phyloP scores from a whole-genome alignment of 2,797 vertebrate genomes.

The Cyclura pinguis region DNA sequence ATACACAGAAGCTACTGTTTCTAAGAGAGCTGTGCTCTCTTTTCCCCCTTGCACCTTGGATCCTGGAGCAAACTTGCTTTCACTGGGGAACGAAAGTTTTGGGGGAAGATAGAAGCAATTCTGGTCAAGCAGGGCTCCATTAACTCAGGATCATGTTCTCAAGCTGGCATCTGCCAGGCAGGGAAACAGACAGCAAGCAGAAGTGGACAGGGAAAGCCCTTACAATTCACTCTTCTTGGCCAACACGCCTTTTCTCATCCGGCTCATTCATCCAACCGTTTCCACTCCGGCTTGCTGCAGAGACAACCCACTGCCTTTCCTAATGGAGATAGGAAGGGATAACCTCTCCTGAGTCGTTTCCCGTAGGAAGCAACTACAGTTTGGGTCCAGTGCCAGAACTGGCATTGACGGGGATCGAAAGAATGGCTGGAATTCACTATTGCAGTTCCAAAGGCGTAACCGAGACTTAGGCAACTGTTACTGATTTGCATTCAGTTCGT shows the following conservation, averaged over 20 bases:
- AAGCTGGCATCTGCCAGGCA: conserved; percentile 80
- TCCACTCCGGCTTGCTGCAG: conserved; percentile 60
- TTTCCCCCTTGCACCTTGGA: conserved; percentile 46
- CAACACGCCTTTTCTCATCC: conserved; percentile 70
- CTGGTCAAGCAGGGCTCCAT: conserved; percentile 61
- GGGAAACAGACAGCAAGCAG: conserved; percentile 54
- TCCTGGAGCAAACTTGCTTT: conserved; percentile 57
- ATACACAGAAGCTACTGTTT: conserved; percentile 27
- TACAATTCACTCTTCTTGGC: conserved; percentile 68
- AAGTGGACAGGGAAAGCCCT: not conserved
- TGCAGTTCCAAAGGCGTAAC: no score
- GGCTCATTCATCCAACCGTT: conserved; percentile 67
- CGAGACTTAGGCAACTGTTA: no score
- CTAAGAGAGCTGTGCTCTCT: conserved; percentile 33
- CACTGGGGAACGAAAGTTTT: conserved; percentile 60
- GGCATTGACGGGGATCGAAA: no score
- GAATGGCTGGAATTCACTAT: no score
- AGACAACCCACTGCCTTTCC: conserved; percentile 39
- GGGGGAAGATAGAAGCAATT: conserved; percentile 68
- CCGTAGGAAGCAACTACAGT: not conserved
- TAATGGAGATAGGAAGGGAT: conserved; percentile 31
- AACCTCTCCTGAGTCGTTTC: conserved; percentile 16
- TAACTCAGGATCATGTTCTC: conserved; percentile 81
- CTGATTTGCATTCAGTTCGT: no score
- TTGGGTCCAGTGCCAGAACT: no score